Conservation (phyloP, 2,888 invertebrate genomes). For the Nomada ferruginata region DNA sequence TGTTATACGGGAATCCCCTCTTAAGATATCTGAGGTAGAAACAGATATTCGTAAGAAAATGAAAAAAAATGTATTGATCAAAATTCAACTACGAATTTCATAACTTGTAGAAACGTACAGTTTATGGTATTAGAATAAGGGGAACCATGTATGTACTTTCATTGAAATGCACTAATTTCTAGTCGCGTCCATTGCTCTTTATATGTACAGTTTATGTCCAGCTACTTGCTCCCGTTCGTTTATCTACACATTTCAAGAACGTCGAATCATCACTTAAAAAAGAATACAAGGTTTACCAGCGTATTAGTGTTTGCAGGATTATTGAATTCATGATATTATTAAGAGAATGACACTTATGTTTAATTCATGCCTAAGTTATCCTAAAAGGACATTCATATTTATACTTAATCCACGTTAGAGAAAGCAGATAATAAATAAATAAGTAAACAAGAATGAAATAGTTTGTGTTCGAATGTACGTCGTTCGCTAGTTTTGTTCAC, state of each 20-base stretch:
- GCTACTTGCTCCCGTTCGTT: constrained; percentile 11
- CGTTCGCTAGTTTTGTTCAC: constrained; percentile 42
- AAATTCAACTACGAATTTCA: no score
- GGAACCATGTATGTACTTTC: no score
- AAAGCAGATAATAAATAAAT: neutral
- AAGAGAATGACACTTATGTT: neutral
- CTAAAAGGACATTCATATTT: no score
- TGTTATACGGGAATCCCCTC: no score
- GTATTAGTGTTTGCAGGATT: neutral
- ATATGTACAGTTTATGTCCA: neutral
- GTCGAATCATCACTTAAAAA: constrained; percentile 40
- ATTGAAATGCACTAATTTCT: neutral
- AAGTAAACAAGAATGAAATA: neutral
- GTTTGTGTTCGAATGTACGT: neutral
- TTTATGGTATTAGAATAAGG: no score
- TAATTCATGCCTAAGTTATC: neutral
- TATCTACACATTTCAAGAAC: constrained; percentile 16
- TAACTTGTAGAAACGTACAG: no score
- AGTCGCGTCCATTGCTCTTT: neutral
- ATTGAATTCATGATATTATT: neutral
- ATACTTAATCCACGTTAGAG: neutral
- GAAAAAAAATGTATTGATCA: no score
- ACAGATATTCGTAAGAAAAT: no score
- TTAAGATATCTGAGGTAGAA: no score
- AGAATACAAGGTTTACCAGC: constrained; percentile 28